Conservation (phyloP, 2,888 invertebrate species). For the Apodemia zela region DNA sequence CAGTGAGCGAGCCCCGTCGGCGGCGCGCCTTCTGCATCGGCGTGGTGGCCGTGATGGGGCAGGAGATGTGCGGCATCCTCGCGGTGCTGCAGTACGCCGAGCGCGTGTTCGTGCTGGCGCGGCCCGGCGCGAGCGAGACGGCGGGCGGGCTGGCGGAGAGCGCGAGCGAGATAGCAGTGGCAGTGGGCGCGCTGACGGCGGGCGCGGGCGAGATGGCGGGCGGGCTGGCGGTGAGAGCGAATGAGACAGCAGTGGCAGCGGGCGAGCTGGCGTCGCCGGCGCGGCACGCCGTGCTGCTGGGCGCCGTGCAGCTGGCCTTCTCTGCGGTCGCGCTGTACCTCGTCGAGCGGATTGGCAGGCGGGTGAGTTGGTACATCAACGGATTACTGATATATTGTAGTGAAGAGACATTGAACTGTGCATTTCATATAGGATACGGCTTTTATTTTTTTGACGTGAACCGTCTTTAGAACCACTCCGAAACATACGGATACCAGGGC, state of each 20-base stretch:
- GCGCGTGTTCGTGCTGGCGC: slow-evolving; percentile 52
- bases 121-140: slow-evolving; percentile 14
- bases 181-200: slow-evolving; percentile 24
- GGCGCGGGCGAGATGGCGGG: not conserved
- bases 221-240: not conserved
- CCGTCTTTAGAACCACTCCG: no score
- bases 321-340: slow-evolving; percentile 49
- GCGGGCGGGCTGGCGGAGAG: not conserved
- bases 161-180: no score
- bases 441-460: no score
- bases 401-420: no score
- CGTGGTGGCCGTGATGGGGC: slow-evolving; percentile 51
- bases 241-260: no score
- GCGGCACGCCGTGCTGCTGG: slow-evolving; percentile 41
- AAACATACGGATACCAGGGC: no score
- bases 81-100: slow-evolving; percentile 63
- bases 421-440: no score
- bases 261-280: slow-evolving; percentile 40
- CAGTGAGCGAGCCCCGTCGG: slow-evolving; percentile 47
- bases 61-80: slow-evolving; percentile 58
- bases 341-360: slow-evolving; percentile 52
- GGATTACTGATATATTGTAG: no score
- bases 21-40: slow-evolving; percentile 50
- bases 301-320: slow-evolving; percentile 48
- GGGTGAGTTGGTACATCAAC: slow-evolving; percentile 39